Evolutionary conservation across 2,113 vertebrate genomes (phyloP).

Genomic region (Myxocyprinus asiaticus): DNA sequence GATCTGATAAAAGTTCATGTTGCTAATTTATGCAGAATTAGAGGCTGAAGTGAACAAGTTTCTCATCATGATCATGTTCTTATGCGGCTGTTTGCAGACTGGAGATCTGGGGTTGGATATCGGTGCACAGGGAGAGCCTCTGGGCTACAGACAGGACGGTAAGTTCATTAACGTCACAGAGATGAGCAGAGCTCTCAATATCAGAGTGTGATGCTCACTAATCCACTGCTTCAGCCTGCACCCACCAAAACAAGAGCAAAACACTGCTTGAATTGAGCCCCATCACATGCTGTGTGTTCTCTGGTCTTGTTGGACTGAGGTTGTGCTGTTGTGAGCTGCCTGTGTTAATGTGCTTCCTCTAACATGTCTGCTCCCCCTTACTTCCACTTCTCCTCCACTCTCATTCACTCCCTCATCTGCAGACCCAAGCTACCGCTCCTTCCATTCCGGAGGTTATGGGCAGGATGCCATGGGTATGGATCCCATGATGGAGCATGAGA

Average conservation of each 20-base stretch:
- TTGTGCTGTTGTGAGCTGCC: constrained; percentile 71
- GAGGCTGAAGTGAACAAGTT: too few species aligned
- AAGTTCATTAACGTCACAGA: constrained; percentile 51
- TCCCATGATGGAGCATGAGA: constrained; percentile 99
- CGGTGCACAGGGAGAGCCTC: constrained; percentile 93
- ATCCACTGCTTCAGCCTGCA: constrained; percentile 37
- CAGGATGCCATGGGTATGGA: constrained; percentile 97
- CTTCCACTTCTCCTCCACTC: constrained; percentile 60
- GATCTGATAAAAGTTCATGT: too few species aligned
- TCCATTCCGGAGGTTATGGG: constrained; percentile 94
- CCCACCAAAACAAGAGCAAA: neutral
- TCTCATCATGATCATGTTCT: too few species aligned
- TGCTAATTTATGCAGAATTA: too few species aligned
- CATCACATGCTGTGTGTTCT: too few species aligned
- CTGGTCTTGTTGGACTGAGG: constrained; percentile 38
- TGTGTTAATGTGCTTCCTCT: constrained; percentile 55
- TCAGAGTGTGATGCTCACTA: constrained; percentile 23
- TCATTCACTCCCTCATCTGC: constrained; percentile 55
- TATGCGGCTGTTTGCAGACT: constrained; percentile 71
- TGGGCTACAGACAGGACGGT: constrained; percentile 97
- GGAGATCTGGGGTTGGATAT: constrained; percentile 95
- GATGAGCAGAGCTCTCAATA: neutral
- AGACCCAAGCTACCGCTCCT: constrained; percentile 98
- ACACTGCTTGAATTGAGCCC: neutral
- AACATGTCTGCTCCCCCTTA: too few species aligned